phyloP scores from a whole-genome alignment of 2,888 invertebrate genomes.

The Caenorhabditis becei region DNA sequence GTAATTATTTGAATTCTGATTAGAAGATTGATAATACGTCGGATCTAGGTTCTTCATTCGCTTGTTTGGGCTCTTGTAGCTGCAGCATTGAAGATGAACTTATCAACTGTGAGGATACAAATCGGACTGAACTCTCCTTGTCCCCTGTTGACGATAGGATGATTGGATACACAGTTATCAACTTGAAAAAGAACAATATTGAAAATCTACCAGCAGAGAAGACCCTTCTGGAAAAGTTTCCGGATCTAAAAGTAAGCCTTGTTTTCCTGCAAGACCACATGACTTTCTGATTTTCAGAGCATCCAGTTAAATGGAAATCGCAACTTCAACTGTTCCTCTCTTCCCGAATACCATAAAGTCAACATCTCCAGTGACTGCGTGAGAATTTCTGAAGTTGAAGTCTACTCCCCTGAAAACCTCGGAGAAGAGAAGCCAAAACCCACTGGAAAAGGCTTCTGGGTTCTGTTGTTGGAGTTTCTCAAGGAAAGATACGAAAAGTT shows the following conservation, averaged over 20 bases:
- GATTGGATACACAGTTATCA: background rate
- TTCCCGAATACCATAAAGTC: background rate
- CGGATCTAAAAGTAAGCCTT: background rate
- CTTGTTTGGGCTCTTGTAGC: background rate
- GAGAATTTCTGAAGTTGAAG: constrained; percentile 84
- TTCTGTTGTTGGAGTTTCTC: background rate
- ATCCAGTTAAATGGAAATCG: background rate
- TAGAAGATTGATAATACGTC: too few species aligned
- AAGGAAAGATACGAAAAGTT: background rate
- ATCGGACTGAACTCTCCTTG: background rate
- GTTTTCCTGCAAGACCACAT: too few species aligned
- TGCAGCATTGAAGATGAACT: background rate
- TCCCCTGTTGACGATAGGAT: background rate
- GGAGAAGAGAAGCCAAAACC: background rate
- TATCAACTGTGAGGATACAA: background rate
- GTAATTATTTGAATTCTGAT: too few species aligned
- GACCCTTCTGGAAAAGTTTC: background rate
- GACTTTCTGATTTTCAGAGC: background rate
- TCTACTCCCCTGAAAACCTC: too few species aligned
- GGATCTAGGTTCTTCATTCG: too few species aligned
- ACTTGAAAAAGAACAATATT: background rate
- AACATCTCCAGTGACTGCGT: background rate
- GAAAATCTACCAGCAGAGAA: background rate
- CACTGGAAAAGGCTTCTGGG: background rate
- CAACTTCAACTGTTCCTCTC: background rate